Evolutionary conservation across 92 coral and sea anemone species (phyloP).

Genomic region (Epizoanthus scotinus): DNA sequence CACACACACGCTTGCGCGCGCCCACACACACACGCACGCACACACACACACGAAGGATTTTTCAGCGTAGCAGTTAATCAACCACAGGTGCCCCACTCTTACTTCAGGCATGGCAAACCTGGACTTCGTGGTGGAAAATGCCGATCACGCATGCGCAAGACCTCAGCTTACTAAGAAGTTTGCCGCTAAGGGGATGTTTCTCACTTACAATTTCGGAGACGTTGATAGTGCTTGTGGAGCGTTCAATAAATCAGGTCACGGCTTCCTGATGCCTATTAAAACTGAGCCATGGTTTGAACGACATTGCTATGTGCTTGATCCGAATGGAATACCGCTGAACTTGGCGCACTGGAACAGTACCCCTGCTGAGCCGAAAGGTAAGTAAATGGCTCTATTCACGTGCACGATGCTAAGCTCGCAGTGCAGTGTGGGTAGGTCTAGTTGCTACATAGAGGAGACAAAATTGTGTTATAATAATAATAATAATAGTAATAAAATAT

Average conservation of each 20-base stretch:
- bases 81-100: too few species aligned
- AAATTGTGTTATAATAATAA: too few species aligned
- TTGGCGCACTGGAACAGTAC: slow-evolving; percentile 55
- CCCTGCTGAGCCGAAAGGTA: slow-evolving; percentile 50
- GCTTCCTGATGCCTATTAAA: slow-evolving; percentile 49
- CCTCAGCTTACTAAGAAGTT: slow-evolving; percentile 53
- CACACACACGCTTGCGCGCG: too few species aligned
- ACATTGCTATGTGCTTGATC: slow-evolving; percentile 54
- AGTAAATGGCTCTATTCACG: too few species aligned
- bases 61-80: too few species aligned
- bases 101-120: slow-evolving; percentile 41
- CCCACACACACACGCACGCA: too few species aligned
- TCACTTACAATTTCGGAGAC: slow-evolving; percentile 52
- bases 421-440: too few species aligned
- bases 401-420: too few species aligned
- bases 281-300: slow-evolving; percentile 56
- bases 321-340: slow-evolving; percentile 56
- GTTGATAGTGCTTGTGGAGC: slow-evolving; percentile 39
- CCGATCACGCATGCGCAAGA: slow-evolving; percentile 53
- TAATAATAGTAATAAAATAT: too few species aligned
- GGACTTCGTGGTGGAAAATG: slow-evolving; percentile 57
- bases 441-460: too few species aligned
- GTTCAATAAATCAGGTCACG: slow-evolving; percentile 37
- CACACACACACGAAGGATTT: too few species aligned
- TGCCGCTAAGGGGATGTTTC: slow-evolving; percentile 52